A percentile compares a stretch with the other conserved stretches of the same genome.
These are phyloP conservation scores for Pipistrellus kuhlii DNA, from an alignment of 2,797 vertebrate genomes.

Conservation along the genomic window DNA sequence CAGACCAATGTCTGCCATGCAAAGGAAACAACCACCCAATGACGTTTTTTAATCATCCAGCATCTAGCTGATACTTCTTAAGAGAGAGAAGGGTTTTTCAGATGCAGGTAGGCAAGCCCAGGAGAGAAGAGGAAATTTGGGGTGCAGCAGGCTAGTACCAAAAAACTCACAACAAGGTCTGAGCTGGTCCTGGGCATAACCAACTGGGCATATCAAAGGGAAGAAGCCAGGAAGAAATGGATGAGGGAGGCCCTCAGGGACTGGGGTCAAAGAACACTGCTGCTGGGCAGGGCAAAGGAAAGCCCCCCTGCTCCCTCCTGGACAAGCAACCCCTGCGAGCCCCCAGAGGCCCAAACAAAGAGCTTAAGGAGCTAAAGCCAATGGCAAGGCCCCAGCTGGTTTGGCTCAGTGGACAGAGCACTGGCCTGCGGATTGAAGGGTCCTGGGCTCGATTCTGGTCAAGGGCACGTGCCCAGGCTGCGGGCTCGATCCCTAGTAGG, in stretches of 20 bases:
- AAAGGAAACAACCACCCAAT: background rate
- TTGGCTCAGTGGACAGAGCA: too few species aligned
- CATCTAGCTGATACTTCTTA: background rate
- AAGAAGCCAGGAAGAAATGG: slow-evolving; percentile 14
- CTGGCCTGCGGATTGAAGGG: too few species aligned
- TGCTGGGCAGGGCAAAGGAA: background rate
- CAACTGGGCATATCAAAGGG: background rate
- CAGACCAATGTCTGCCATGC: background rate
- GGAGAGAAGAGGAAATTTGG: background rate
- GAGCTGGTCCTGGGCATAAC: background rate
- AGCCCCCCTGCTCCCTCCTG: background rate
- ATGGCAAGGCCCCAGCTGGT: background rate
- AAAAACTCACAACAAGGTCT: background rate
- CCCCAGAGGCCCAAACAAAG: background rate
- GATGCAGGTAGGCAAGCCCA: background rate
- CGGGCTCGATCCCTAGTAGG: too few species aligned
- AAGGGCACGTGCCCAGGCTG: too few species aligned
- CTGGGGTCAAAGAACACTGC: background rate
- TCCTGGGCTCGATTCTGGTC: too few species aligned
- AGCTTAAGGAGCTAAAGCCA: background rate
- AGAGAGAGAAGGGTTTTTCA: background rate
- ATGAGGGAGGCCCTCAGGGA: background rate
- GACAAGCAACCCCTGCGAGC: background rate
- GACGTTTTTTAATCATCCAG: background rate
- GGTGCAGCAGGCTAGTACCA: background rate